Percentiles rank a stretch among this genome's conserved stretches.
These are phyloP conservation scores for Megalopta genalis DNA, from an alignment of 1,140 invertebrate species.

Conservation along the genomic window DNA sequence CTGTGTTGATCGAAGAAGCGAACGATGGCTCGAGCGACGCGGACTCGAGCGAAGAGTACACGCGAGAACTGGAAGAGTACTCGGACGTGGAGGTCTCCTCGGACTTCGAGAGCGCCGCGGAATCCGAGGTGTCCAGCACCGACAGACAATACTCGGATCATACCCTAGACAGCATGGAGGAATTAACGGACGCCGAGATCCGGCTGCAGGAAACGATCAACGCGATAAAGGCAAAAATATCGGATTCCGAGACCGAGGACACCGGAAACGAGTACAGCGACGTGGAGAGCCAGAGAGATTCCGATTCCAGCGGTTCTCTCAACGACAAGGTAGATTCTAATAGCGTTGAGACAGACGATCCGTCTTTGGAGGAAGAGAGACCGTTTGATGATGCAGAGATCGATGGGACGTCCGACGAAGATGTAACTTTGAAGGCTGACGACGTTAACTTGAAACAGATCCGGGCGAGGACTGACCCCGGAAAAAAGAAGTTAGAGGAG, in stretches of 20 bases:
- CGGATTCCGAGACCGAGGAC: constrained; percentile 66
- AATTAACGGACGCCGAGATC: constrained; percentile 71
- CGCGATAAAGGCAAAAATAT: constrained; percentile 74
- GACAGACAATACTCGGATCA: constrained; percentile 40
- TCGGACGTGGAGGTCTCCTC: constrained; percentile 37
- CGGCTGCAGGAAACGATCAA: constrained; percentile 73
- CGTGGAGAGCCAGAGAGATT: constrained; percentile 34
- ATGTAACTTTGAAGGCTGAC: constrained; percentile 30
- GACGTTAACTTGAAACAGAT: neutral
- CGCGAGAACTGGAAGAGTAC: constrained; percentile 29
- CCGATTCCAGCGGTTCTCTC: constrained; percentile 14
- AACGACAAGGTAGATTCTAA: neutral
- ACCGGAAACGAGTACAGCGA: constrained; percentile 50
- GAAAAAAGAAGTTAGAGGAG: neutral
- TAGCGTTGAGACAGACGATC: constrained; percentile 21
- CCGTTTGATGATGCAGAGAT: constrained; percentile 5
- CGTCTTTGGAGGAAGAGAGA: constrained; percentile 23
- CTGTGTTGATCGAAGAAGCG: neutral
- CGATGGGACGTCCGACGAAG: constrained; percentile 21
- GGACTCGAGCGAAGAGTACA: constrained; percentile 54
- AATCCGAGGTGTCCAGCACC: constrained; percentile 45
- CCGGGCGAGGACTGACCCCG: neutral
- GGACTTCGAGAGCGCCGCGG: constrained; percentile 45
- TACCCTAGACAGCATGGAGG: constrained; percentile 52
- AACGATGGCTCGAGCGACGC: constrained; percentile 26